Evolutionary conservation across 2,797 vertebrate genomes (phyloP), one percentile per base, ranked within the genome.

Genomic region (Siniperca scherzeri): DNA sequence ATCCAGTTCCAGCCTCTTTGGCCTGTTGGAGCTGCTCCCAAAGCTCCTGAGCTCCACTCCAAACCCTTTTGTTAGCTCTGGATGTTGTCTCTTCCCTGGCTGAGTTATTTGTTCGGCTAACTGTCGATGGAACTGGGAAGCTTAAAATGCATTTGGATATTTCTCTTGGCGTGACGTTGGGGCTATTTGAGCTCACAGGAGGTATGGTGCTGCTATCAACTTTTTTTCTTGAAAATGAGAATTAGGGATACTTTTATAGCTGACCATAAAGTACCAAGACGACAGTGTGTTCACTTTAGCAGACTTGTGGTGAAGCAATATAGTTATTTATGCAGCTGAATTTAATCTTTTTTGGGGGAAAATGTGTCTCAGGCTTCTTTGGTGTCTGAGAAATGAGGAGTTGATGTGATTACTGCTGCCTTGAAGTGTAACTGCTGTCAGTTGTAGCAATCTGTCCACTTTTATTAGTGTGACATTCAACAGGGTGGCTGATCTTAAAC

Each of bases 121-220:
- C 83, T 62, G 70, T 88, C 25, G 57, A 87, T 78, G 77, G 83
- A 87, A 30, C 55, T 22, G 65, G 59, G 61, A 82, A 69, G 56
- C 81, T 48, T 70, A 85, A 81, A 68, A 94, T 93, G 91, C 90
- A 88, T 80, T 87, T 89, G 92, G 84, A 92, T 92, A 89, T 90
- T 91, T 91, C 67, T 88, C 64, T 89, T 90, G 90, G 86, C 82
- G 4, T 82, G 70, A 80, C 36, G 1, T 16, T 38, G 68, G 80
- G 62, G 61, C 76, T 64, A 4, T 83, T 85, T 70, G 80, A 83
- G 80, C 87, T 89, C 85, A 87, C 48, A 12, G 73, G 84, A 95
- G 95, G 94, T 95, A 95, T 67, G 86, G 80, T 74, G 68, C 64
- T 79, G 68, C 81, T 71, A 42, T 87, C 56, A 70, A 87, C 60